Base-by-base conservation (phyloP, 2,797 vertebrate genomes). In the Gambusia yucatana region DNA sequence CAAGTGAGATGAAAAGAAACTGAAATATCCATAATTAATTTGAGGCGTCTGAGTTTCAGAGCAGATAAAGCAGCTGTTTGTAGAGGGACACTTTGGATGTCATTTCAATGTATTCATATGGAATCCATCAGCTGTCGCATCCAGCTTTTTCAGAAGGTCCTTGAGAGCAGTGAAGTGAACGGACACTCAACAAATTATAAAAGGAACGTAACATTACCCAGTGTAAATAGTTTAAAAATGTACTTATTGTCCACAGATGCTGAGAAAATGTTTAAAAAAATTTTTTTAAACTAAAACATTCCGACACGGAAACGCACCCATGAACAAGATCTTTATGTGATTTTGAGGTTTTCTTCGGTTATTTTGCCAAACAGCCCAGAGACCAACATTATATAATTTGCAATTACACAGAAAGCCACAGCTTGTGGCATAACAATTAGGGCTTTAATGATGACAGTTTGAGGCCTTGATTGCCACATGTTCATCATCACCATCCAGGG, bases 1-100 rank as follows among this genome's bases (percentile, higher is more conserved):
- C 70, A 79, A 82, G 76, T 25, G 6, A 57, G 36, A 73, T 75
- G 14, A 65, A 74, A 61, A 36, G 33, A 78, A 87, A 77, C 80
- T 79, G 28, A 41, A 73, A 78, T 81, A 83, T 80, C 57, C 39
- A 74, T 46, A 59, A 85, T 84, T 87, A 81, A 86, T 88, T 87
- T 81, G 77, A n/a, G 82, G 69, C 72, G 55, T 78, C 63, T 76
- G 48, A 82, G 52, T 87, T 84, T 82, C 72, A 75, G 72, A 72
- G 59, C 77, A 81, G 74, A 75, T 76, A 74, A 77, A 80, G 47
- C 65, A 33, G 36, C 75, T 30, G 61, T 83, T 80, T 79, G 71
- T 22, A 0, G 8, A 72, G 77, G 55, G 81, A 84, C 13, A 67
- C 59, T 65, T 46, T 77, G 82, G 73, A 75, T 59, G 67, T 46